Evolutionary conservation across 2,113 vertebrate genomes (phyloP).

Genomic region (Himantopus leucocephalus): DNA sequence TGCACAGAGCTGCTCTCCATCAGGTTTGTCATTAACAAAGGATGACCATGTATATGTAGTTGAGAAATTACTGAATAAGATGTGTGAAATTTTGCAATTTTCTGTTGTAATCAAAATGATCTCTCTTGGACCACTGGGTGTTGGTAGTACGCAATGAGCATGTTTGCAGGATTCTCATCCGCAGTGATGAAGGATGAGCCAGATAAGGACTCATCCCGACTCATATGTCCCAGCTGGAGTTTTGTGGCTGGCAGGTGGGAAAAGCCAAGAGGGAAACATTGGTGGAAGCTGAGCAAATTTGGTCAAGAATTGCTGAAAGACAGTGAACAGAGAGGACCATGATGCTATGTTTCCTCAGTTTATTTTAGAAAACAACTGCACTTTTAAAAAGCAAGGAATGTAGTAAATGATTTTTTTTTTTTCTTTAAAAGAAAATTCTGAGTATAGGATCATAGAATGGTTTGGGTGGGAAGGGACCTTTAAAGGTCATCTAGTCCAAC

Average conservation of each 20-base stretch:
- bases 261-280: background rate
- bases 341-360: background rate
- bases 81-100: background rate
- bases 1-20: background rate
- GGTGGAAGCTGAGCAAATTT: background rate
- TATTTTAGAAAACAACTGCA: background rate
- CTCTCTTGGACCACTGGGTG: background rate
- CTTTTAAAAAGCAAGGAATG: background rate
- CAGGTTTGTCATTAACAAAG: background rate
- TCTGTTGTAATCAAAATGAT: background rate
- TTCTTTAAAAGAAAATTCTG: background rate
- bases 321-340: background rate
- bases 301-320: background rate
- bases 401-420: background rate
- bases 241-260: background rate
- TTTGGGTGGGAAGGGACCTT: background rate
- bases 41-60: background rate
- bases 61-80: background rate
- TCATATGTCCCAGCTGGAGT: background rate
- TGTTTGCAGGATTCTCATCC: background rate
- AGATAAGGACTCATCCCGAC: background rate
- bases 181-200: background rate
- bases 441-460: background rate
- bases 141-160: background rate
- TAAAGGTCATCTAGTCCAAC: background rate